Evolutionary conservation across 2,888 invertebrate species (phyloP).

Genomic region (Eubasilissa splendida): DNA sequence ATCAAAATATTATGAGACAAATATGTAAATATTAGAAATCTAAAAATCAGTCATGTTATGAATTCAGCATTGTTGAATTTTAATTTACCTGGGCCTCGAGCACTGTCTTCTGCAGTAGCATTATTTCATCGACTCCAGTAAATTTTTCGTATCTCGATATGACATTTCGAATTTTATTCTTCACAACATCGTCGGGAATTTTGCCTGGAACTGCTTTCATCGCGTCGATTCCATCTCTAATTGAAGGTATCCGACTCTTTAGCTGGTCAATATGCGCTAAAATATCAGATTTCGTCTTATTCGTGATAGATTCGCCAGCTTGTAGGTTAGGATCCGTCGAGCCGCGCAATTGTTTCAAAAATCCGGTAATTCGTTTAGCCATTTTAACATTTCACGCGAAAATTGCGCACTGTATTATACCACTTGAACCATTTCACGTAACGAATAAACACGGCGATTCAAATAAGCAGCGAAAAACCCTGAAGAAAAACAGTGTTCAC

Average conservation of each 20-base stretch:
- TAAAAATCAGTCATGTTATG: too few relatives aligned
- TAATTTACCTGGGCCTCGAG: constrained; percentile 75
- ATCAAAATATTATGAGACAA: too few relatives aligned
- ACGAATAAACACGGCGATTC: background rate
- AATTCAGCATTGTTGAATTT: too few relatives aligned
- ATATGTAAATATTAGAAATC: too few relatives aligned
- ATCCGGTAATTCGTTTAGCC: constrained; percentile 45
- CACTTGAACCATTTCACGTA: constrained; percentile 7
- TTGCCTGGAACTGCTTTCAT: constrained; percentile 34
- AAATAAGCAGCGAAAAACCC: constrained; percentile 10
- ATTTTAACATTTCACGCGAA: constrained; percentile 39
- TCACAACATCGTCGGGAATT: constrained; percentile 40
- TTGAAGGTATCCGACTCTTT: constrained; percentile 41
- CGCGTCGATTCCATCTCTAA: constrained; percentile 44
- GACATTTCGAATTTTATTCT: constrained; percentile 38
- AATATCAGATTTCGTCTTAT: constrained; percentile 34
- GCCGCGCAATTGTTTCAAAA: constrained; percentile 45
- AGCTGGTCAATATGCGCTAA: constrained; percentile 38
- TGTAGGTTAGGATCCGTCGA: constrained; percentile 49
- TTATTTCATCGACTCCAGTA: constrained; percentile 85
- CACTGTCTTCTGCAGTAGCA: constrained; percentile 82
- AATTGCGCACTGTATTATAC: background rate
- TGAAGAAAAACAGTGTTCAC: constrained; percentile 13
- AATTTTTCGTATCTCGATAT: constrained; percentile 77
- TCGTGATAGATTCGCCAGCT: constrained; percentile 30